Conservation (phyloP, 1,140 invertebrate genomes). For the Onthophagus taurus region DNA sequence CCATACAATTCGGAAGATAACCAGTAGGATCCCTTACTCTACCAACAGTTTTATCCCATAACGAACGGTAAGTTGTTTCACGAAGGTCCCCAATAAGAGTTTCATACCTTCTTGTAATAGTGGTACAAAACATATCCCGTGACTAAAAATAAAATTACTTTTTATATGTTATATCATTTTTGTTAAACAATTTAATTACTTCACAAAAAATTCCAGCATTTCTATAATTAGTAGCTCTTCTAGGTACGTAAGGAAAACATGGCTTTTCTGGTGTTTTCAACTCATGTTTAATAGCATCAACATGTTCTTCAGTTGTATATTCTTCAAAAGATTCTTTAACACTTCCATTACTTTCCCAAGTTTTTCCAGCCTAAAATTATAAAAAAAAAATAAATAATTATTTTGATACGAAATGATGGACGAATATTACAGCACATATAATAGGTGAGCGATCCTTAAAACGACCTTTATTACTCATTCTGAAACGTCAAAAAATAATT, state of each 20-base stretch:
- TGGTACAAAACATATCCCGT: slow-evolving; percentile 24
- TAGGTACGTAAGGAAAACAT: slow-evolving; percentile 26
- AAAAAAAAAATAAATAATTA: background rate
- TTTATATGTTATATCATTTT: background rate
- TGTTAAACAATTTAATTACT: slow-evolving; percentile 6
- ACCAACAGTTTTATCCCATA: slow-evolving; percentile 42
- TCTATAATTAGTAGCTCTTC: slow-evolving; percentile 33
- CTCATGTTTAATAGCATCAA: slow-evolving; percentile 39
- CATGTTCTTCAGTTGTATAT: slow-evolving; percentile 41
- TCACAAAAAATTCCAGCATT: slow-evolving; percentile 34
- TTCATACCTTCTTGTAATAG: slow-evolving; percentile 41
- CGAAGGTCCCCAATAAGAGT: slow-evolving; percentile 41
- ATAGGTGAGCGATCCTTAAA: slow-evolving; percentile 24
- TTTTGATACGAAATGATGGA: slow-evolving; percentile 4
- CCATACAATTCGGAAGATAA: slow-evolving; percentile 42
- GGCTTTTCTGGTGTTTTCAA: slow-evolving; percentile 30
- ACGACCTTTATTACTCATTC: slow-evolving; percentile 22
- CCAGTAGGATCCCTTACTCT: slow-evolving; percentile 37
- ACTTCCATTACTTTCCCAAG: slow-evolving; percentile 33
- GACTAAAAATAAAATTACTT: slow-evolving; percentile 2
- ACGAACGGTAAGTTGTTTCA: slow-evolving; percentile 41
- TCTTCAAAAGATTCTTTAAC: slow-evolving; percentile 35
- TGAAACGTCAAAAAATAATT: background rate
- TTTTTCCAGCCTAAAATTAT: slow-evolving; percentile 34
- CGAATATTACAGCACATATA: slow-evolving; percentile 24